A percentile compares a stretch with the other conserved stretches of the same genome.
phyloP scores from a whole-genome alignment of 2,113 vertebrate genomes.

The Ranitomeya variabilis region DNA sequence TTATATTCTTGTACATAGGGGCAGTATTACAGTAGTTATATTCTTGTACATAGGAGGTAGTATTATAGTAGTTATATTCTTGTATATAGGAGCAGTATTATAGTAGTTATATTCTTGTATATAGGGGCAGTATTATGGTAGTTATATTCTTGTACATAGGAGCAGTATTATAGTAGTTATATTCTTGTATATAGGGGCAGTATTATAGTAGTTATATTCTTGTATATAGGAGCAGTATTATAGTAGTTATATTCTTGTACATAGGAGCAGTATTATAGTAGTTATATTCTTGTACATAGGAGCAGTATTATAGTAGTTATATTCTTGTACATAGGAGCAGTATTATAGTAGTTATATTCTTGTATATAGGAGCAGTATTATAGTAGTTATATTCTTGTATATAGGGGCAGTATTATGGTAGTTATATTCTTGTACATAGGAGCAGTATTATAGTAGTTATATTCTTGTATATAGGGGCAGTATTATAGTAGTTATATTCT shows the following conservation, averaged over 20 bases:
- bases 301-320: neutral
- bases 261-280: slow-evolving; percentile 1
- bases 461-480: neutral
- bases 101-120: slow-evolving; percentile 4
- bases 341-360: slow-evolving; percentile 11
- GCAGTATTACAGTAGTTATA: slow-evolving; percentile 11
- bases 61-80: slow-evolving; percentile 12
- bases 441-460: slow-evolving; percentile 16
- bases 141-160: neutral
- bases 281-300: neutral
- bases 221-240: neutral
- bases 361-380: neutral
- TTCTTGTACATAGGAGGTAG: neutral
- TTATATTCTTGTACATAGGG: neutral
- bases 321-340: neutral
- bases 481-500: slow-evolving; percentile 19
- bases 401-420: neutral
- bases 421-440: slow-evolving; percentile 10
- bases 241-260: slow-evolving; percentile 9
- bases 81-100: neutral
- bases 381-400: neutral
- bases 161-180: neutral
- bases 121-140: neutral
- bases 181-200: neutral
- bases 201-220: slow-evolving; percentile 10